Evolutionary conservation across 92 coral and sea anemone species (phyloP).

Genomic region (Porites divaricata): DNA sequence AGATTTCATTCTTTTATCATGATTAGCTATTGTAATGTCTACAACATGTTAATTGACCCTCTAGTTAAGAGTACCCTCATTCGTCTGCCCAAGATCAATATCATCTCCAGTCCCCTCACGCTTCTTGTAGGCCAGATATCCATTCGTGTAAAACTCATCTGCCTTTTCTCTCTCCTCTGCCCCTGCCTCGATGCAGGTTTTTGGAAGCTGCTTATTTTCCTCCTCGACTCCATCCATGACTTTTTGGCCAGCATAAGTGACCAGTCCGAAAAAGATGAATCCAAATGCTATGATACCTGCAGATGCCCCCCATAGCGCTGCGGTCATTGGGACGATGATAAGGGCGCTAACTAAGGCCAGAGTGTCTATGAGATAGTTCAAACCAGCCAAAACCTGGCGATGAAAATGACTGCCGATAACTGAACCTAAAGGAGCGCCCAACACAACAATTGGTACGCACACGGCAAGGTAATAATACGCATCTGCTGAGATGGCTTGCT

Average conservation of each 20-base stretch:
- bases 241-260: conserved; percentile 74
- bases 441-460: conserved; percentile 83
- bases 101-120: neutral
- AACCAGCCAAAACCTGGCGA: conserved; percentile 76
- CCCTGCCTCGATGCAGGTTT: neutral
- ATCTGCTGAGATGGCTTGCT: conserved; percentile 57
- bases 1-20: neutral
- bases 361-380: conserved; percentile 67
- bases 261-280: conserved; percentile 66
- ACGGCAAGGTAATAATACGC: conserved; percentile 82
- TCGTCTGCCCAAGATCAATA: conserved; percentile 27
- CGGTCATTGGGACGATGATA: conserved; percentile 66
- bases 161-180: neutral
- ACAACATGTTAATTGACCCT: neutral
- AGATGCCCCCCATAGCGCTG: conserved; percentile 66
- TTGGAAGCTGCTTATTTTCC: conserved; percentile 14
- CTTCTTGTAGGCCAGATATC: neutral
- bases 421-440: conserved; percentile 87
- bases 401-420: conserved; percentile 84
- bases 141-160: neutral
- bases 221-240: conserved; percentile 58
- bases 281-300: conserved; percentile 74
- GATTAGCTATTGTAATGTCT: neutral
- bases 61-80: conserved; percentile 13
- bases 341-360: conserved; percentile 81